A percentile compares a stretch with the other conserved stretches of the same genome.
Conservation (phyloP, 2,113 vertebrate genomes). For the Philantomba maxwellii region DNA sequence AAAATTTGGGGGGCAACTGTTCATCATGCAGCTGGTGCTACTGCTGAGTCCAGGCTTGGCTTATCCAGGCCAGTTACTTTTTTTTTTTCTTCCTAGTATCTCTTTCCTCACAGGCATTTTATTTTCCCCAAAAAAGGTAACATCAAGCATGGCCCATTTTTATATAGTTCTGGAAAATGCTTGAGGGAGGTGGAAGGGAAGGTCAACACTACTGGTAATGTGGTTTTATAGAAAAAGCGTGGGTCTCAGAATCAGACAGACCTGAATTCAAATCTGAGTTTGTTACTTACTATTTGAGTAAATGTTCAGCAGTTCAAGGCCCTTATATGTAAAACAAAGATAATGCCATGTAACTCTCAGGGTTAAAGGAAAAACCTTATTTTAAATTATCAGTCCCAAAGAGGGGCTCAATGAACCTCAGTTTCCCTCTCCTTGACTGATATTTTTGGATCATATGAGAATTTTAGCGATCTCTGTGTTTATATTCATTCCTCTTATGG, state of each 20-base stretch:
- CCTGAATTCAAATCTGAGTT: constrained; percentile 18
- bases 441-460: not conserved
- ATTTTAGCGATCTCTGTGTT: not conserved
- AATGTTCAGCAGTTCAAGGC: constrained; percentile 4
- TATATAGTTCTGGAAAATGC: constrained; percentile 42
- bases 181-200: not conserved
- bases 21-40: not conserved
- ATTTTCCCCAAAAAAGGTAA: not conserved
- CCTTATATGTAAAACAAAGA: not conserved
- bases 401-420: not conserved
- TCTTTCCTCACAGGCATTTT: not conserved
- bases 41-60: not conserved
- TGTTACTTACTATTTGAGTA: constrained; percentile 54
- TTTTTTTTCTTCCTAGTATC: not conserved
- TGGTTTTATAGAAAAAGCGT: constrained; percentile 36
- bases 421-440: not conserved
- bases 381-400: not conserved
- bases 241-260: constrained; percentile 19
- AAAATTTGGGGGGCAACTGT: not conserved
- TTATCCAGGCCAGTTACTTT: not conserved
- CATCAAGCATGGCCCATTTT: not conserved
- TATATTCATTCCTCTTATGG: constrained; percentile 14
- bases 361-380: not conserved
- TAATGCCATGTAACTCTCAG: not conserved
- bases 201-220: not conserved